Base-by-base conservation (phyloP, 1,140 invertebrate genomes). In the Venturia canescens region DNA sequence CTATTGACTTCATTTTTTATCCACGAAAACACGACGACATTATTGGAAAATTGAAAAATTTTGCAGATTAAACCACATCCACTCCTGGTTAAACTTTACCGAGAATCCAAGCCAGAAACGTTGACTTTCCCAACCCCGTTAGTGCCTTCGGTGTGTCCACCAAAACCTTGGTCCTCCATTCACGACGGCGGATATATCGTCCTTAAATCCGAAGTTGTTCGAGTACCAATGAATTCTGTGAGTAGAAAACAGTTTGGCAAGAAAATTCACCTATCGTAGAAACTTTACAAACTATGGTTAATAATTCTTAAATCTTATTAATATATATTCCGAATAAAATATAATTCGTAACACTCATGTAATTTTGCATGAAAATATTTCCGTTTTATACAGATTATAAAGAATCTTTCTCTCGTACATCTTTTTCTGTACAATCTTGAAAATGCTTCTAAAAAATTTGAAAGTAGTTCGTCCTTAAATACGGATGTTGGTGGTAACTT, bases 101-200 rank as follows among this genome's bases (percentile, higher is more conserved):
- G 93, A 31, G 94, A 94, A 26, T 95, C 96, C 0, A 92, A 94
- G 48, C 93, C 92, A 44, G 93, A 95, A 84, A 93, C 92, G 7
- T 91, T 98, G 75, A 93, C 91, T 72, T 97, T 98, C 92, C 94
- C 96, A 50, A 90, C 94, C 0, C 91, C 91, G 80, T 90, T 96
- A 66, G 86, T 97, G 66, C 97, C 97, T 3, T 96, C 96, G 93
- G 26, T 95, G 6, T 94, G 94, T 80, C 97, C 97, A 21, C 97
- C 98, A 11, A 89, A 95, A 72, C 98, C 98, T 11, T 99, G 97
- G 97, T 86, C 91, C 1, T 93, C 92, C 4, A 82, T 93, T 1
- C 89, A 93, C 57, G 91, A 90, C 57, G 97, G 97, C 34, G 97
- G 97, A 9, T 97, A 96, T 88, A 90, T 98, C 27, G 87, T 97